Base-by-base conservation (phyloP, 2,888 invertebrate genomes). In the Hydrotaea cyrtoneurina region DNA sequence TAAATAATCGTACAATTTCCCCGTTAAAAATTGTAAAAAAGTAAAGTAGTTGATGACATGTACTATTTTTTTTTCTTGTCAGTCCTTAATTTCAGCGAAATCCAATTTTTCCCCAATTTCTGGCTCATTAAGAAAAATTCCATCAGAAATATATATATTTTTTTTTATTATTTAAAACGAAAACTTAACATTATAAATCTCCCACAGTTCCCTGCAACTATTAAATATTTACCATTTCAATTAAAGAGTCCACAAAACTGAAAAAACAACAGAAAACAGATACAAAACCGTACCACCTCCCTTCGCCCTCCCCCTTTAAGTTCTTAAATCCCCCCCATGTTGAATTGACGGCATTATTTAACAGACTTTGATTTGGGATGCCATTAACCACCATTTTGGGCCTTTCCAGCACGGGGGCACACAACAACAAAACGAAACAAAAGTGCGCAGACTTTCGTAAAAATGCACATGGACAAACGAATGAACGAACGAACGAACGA, bases 361-460 rank as follows among this genome's bases (percentile, higher is more conserved):
- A 50, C 64, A 66, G 73, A 75, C 69, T 75, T 80, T 75, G 80
- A 80, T 80, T 80, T 77, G 46, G 46, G 74, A 69, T 69, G 69
- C 57, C 75, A 80, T 80, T 80, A 80, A 80, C 69, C 80, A 80
- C 80, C 80, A 75, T 80, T 80, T 80, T 69, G 80, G 57, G 55
- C 19, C 2, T 31, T 31, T 31, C 10, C 10, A 13, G 50, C n/a
- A 11, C 15, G 36, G 62, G 31, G 62, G 59, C n/a, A n/a, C 2
- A 13, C n/a, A 7, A 31, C 31, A 62, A 62, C 31, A 31, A 31
- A 50, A 50, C 21, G 23, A 46, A 57, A 62, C 15, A 71, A 75
- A 80, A 69, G 13, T 80, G 80, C 80, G 80, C 80, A 75, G 75
- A 75, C 80, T 59, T 57, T 15, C 13, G 23, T 59, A 59, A 57